phyloP scores from a whole-genome alignment of 2,113 vertebrate species.

The Agapornis roseicollis region DNA sequence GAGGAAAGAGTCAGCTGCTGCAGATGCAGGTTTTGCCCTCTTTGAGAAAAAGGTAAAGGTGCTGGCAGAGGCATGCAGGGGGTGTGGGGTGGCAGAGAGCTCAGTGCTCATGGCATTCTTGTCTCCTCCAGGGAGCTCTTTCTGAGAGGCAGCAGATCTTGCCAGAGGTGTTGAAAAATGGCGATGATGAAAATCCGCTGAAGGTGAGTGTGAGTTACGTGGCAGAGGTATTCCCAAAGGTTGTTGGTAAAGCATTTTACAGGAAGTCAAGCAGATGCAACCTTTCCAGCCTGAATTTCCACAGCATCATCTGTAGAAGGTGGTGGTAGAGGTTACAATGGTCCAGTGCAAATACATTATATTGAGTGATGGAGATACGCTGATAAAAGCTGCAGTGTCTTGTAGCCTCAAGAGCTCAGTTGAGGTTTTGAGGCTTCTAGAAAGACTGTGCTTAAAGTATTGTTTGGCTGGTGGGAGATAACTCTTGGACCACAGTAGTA shows the following conservation, averaged over 20 bases:
- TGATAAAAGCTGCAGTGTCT: background rate
- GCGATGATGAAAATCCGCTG: constrained; percentile 84
- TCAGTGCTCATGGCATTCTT: background rate
- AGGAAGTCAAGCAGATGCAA: background rate
- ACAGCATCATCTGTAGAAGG: background rate
- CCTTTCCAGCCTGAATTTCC: background rate
- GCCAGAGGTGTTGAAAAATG: constrained; percentile 79
- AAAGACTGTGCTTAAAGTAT: background rate
- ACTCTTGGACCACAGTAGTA: background rate
- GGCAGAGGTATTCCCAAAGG: background rate
- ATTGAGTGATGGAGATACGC: background rate
- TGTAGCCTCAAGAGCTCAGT: background rate
- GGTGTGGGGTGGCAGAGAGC: background rate
- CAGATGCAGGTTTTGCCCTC: constrained; percentile 93
- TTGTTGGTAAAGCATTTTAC: background rate
- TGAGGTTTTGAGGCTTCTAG: background rate
- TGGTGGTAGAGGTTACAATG: background rate
- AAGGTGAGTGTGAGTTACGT: constrained; percentile 62
- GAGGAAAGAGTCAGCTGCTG: constrained; percentile 91
- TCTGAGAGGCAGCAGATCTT: constrained; percentile 86
- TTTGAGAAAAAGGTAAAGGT: constrained; percentile 95
- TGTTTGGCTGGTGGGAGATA: background rate
- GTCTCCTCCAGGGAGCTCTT: constrained; percentile 73
- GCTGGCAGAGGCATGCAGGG: background rate
- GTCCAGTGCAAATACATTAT: background rate